A percentile compares a stretch with the other conserved stretches of the same genome.
Conservation (phyloP, 2,113 vertebrate species). For the Sorex araneus region DNA sequence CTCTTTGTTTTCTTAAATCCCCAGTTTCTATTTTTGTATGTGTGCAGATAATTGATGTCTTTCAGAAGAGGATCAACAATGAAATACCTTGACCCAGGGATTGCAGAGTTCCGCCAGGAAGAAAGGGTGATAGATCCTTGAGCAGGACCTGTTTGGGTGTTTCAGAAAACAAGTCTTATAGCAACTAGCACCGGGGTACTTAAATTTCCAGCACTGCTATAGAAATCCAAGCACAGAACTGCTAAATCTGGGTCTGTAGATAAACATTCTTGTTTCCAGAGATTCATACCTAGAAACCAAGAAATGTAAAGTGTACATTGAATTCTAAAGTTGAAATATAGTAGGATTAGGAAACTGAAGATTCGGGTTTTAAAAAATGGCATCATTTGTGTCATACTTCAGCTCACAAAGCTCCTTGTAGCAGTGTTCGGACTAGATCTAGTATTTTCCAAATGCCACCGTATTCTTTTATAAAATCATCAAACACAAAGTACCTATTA, state of each 20-base stretch:
- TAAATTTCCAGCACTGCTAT: not conserved
- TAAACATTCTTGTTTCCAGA: constrained; percentile 3
- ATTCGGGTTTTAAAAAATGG: not conserved
- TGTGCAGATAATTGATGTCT: not conserved
- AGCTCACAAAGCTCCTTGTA: constrained; percentile 6
- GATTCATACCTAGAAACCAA: not conserved
- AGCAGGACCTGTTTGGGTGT: not conserved
- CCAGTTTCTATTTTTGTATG: not conserved
- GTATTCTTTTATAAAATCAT: constrained; percentile 42
- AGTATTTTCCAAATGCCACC: constrained; percentile 7
- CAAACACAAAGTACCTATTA: constrained; percentile 52
- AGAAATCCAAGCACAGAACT: not conserved
- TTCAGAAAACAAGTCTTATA: not conserved
- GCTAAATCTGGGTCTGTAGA: not conserved
- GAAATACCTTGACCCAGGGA: not conserved
- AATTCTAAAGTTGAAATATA: constrained; percentile 36
- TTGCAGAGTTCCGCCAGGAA: too few relatives aligned
- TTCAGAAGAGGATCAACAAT: constrained; percentile 28
- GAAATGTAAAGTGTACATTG: not conserved
- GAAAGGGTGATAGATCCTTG: not conserved
- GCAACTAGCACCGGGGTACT: not conserved
- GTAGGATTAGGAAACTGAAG: not conserved
- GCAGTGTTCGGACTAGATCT: constrained; percentile 10
- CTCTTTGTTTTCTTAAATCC: not conserved
- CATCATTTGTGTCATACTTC: not conserved